These are phyloP conservation scores for Nephila pilipes DNA, from an alignment of 1,140 invertebrate species.

Conservation along the genomic window DNA sequence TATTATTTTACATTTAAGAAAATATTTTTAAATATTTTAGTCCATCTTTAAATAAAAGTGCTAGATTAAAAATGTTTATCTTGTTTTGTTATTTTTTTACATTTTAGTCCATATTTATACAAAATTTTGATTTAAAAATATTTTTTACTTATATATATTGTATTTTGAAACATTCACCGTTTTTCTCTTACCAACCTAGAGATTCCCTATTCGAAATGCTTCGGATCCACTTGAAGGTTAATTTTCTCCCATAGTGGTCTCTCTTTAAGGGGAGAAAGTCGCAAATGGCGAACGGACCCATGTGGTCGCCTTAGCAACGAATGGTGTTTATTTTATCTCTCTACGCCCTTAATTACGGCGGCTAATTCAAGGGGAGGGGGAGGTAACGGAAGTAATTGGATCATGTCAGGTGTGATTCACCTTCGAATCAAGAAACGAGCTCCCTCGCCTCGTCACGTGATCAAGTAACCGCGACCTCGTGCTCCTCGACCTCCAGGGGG, in stretches of 20 bases:
- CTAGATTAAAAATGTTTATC: no score
- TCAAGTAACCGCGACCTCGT: no score
- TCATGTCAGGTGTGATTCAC: constrained; percentile 27
- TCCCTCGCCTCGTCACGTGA: not conserved
- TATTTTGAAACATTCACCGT: no score
- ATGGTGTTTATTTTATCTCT: not conserved
- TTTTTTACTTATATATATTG: no score
- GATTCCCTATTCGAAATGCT: not conserved
- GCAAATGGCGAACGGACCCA: not conserved
- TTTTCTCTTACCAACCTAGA: no score
- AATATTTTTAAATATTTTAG: no score
- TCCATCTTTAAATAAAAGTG: no score
- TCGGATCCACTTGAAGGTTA: not conserved
- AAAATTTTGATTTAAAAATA: no score
- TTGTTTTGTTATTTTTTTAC: no score
- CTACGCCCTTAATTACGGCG: not conserved
- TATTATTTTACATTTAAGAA: no score
- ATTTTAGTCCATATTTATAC: no score
- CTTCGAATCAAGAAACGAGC: constrained; percentile 1
- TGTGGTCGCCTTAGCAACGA: not conserved
- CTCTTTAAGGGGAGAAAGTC: not conserved
- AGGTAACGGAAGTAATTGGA: constrained; percentile 18
- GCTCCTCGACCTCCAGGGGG: no score
- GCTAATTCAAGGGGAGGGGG: not conserved
- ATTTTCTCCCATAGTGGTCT: not conserved